Evolutionary conservation across 2,113 vertebrate species (phyloP).

Genomic region (Mastomys coucha): DNA sequence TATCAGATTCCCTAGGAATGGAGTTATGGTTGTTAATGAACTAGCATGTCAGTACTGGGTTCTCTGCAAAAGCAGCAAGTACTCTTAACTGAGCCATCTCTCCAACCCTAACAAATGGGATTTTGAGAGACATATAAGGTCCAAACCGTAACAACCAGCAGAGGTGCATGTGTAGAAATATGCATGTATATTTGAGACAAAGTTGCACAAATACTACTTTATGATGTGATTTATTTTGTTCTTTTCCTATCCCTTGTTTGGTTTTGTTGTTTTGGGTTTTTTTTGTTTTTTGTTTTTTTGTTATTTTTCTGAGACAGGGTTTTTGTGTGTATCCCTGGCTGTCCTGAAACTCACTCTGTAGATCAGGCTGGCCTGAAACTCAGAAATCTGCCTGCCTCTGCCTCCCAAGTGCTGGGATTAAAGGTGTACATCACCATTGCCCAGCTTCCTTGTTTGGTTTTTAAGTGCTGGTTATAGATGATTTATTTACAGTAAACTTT

Average conservation of each 20-base stretch:
- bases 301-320: too few species aligned
- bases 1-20: background rate
- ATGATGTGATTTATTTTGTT: background rate
- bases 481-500: too few species aligned
- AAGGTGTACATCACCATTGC: too few species aligned
- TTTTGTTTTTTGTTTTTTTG: too few species aligned
- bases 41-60: background rate
- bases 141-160: background rate
- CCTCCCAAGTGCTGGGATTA: too few species aligned
- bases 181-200: background rate
- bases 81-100: background rate
- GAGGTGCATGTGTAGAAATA: background rate
- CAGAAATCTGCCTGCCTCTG: too few species aligned
- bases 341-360: too few species aligned
- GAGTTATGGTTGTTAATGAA: background rate
- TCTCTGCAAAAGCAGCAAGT: background rate
- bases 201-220: background rate
- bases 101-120: background rate
- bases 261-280: too few species aligned
- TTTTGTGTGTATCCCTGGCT: too few species aligned
- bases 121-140: background rate
- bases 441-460: background rate
- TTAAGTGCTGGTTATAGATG: background rate
- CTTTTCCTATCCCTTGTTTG: background rate
- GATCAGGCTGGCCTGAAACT: too few species aligned